Evolutionary conservation across 2,113 vertebrate genomes (phyloP), one percentile per base, ranked within the genome.

Genomic region (Mesoclemmys tuberculata): DNA sequence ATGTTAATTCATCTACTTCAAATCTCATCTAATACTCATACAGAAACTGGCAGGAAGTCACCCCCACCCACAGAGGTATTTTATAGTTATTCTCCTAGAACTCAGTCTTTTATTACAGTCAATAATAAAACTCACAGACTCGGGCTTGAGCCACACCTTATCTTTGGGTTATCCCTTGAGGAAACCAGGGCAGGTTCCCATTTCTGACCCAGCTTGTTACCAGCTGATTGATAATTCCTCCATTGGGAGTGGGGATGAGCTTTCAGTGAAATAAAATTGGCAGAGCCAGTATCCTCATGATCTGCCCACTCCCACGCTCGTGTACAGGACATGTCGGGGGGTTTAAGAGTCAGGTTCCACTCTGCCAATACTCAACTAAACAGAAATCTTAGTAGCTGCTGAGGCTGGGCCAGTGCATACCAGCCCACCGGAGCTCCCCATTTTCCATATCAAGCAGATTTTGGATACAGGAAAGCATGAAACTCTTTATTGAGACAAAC

Each of bases 21-120:
- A 96, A 79, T 84, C 93, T 85, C 51, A 75, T 82, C 74, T 90
- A 95, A 96, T 68, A 56, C 94, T 84, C 92, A 82, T 55, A 92
- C 51, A 52, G 51, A 52, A 52, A 52, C 51, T 52, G 14, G 18
- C 51, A 94, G 92, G 8, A 95, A 93, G 92, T 89, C 95, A 91
- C 82, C 94, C 94, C 95, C 87, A 92, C 93, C 96, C 97, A 94
- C 78, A 83, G 27, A 49, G 87, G 95, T 96, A 96, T 95, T 94
- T 93, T 44, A 95, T 95, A 96, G 92, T 87, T 95, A 38, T 94
- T n/a, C 89, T 92, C 82, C 41, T 75, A 86, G 96, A 97, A 94
- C 64, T 96, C 85, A 82, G 68, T 95, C 83, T 93, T 46, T 92
- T 84, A 93, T 90, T 96, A 96, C 94, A 94, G 92, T 95, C 49